These are phyloP conservation scores for Allobates femoralis DNA, from an alignment of 2,797 vertebrate species.

Conservation along the genomic window DNA sequence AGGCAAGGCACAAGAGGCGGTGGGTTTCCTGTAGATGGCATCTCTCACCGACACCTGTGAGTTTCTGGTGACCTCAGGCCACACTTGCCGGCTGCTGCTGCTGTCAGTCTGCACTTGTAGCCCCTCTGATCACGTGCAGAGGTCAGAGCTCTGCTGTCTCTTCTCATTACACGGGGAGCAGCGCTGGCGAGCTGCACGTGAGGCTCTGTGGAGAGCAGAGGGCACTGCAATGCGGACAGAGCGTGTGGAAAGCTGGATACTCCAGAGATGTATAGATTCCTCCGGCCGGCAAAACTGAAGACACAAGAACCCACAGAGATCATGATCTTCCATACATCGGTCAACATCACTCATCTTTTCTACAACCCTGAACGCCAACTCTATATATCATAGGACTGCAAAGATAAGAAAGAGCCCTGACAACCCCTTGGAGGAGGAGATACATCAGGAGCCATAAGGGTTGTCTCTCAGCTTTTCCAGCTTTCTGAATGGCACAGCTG, in stretches of 20 bases:
- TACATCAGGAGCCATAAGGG: background rate
- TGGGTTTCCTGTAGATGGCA: background rate
- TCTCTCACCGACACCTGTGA: background rate
- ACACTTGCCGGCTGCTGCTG: background rate
- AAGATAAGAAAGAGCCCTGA: background rate
- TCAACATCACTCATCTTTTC: too few relatives aligned
- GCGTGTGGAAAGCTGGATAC: constrained; percentile 40
- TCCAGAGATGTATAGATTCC: too few relatives aligned
- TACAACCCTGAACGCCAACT: too few relatives aligned
- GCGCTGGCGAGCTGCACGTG: constrained; percentile 6
- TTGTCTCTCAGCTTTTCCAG: background rate
- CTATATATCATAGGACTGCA: background rate
- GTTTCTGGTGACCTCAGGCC: background rate
- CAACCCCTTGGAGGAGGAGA: background rate
- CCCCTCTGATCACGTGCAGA: background rate
- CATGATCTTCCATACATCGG: too few relatives aligned
- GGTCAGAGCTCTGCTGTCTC: constrained; percentile 3
- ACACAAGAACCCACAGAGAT: too few relatives aligned
- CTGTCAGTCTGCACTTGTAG: constrained; percentile 7
- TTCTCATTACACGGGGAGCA: constrained; percentile 17
- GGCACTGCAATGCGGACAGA: constrained; percentile 30
- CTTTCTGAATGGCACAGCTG: background rate
- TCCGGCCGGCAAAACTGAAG: too few relatives aligned
- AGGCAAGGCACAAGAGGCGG: background rate
- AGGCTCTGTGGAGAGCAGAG: background rate